Conservation (phyloP, 2,113 vertebrate genomes). For the Dasyornis broadbenti region DNA sequence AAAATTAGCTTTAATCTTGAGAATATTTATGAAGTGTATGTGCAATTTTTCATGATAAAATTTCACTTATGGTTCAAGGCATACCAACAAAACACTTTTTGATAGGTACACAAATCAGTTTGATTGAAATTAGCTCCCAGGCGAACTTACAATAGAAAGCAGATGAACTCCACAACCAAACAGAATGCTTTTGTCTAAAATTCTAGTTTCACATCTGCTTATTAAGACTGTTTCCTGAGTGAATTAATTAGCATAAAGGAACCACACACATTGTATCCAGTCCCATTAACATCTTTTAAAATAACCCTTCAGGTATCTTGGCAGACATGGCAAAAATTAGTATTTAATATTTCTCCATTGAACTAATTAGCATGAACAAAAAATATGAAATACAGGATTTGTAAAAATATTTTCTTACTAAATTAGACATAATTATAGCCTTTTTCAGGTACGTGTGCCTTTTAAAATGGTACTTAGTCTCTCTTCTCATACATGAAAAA, state of each 20-base stretch:
- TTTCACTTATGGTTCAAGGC: not conserved
- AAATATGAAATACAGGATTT: conserved; percentile 32
- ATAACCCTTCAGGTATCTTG: conserved; percentile 44
- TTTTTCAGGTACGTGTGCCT: conserved; percentile 6
- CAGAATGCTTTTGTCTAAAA: conserved; percentile 1
- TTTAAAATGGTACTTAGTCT: conserved; percentile 20
- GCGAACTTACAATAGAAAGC: not conserved
- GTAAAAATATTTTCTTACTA: conserved; percentile 56
- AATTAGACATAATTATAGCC: conserved; percentile 30
- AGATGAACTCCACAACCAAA: not conserved
- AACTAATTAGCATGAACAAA: conserved; percentile 50
- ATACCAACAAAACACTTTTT: not conserved
- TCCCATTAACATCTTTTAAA: conserved; percentile 23
- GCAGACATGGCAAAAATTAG: conserved; percentile 30
- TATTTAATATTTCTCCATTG: conserved; percentile 31
- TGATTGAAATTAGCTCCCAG: not conserved
- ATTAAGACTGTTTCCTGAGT: not conserved
- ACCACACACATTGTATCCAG: conserved; percentile 1
- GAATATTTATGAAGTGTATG: conserved; percentile 8
- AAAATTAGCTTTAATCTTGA: conserved; percentile 14
- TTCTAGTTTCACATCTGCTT: not conserved
- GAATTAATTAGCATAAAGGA: conserved; percentile 18
- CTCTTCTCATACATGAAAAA: not conserved
- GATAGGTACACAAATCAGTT: not conserved
- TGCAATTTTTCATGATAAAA: not conserved